Base-by-base conservation (phyloP, 2,113 vertebrate species). In the Notarius lentiginosus region DNA sequence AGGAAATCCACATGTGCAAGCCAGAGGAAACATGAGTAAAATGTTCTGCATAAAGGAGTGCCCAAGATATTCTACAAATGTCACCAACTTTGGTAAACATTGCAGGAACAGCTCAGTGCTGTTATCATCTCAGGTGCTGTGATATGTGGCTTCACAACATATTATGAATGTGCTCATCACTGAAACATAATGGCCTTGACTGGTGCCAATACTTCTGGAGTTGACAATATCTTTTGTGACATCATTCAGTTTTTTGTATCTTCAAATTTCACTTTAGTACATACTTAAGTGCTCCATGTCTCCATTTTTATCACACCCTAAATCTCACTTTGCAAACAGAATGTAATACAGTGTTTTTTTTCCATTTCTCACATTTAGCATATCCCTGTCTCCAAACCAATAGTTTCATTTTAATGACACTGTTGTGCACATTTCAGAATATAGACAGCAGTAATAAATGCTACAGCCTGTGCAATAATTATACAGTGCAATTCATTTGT, bases 391-490 rank as follows among this genome's bases (percentile, higher is more conserved):
- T 84, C 84, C 51, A 47, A 61, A 34, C 82, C 68, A 27, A 20
- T 70, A 76, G 8, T 53, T 87, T 79, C 51, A 18, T 81, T 84
- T 60, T 75, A 82, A 86, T 86, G 75, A 82, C 66, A 4, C 81
- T 49, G 12, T 17, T 86, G 20, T 70, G 76, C 61, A 34, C 34
- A 49, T 84, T 55, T 85, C 73, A 22, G 34, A 58, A 66, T 22
- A 82, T 61, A 87, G 68, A 66, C 73, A 70, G 56, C 17, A 55
- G 58, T 70, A 70, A 55, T 82, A 72, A 88, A 87, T 88, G 82
- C 80, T 86, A 75, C 58, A 22, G 11, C 65, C 47, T 66, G 14
- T 85, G 27, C 83, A 51, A 86, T 86, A 90, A 89, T 86, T 85
- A 79, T 72, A 27, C 30, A 51, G 83, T 61, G 85, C 65, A 79